Conservation (phyloP, 2,888 invertebrate genomes). For the Petrophora chlorosata region DNA sequence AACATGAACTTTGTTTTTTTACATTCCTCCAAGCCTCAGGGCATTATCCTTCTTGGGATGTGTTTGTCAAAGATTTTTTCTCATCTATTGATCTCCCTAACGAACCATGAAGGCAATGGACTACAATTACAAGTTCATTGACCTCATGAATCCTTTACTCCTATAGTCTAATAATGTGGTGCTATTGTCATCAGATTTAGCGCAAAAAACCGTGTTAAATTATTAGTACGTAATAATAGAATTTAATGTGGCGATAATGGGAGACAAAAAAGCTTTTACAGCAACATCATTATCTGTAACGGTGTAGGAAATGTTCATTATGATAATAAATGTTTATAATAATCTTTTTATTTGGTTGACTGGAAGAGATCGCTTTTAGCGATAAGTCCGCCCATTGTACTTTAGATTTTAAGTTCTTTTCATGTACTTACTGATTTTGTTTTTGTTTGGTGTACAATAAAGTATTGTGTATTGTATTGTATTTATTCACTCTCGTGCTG, state of each 20-base stretch:
- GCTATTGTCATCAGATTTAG: conserved; percentile 16
- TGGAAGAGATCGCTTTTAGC: no score
- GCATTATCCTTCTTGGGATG: conserved; percentile 17
- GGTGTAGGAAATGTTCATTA: conserved; percentile 16
- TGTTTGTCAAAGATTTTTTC: conserved; percentile 23
- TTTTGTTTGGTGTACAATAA: no score
- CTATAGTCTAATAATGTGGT: conserved; percentile 4
- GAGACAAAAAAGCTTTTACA: conserved; percentile 4
- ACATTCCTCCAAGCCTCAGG: conserved; percentile 1
- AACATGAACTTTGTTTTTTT: conserved; percentile 2
- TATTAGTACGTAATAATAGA: conserved; percentile 18
- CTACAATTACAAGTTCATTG: conserved; percentile 35
- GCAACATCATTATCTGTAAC: conserved; percentile 2
- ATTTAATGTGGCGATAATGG: conserved; percentile 10
- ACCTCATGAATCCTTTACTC: conserved; percentile 31
- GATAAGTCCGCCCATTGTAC: no score
- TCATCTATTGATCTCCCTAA: conserved; percentile 42
- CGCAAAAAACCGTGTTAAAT: conserved; percentile 18
- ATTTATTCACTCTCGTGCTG: conserved; percentile 11
- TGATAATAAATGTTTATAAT: no score
- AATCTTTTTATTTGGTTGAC: no score
- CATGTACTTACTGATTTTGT: no score
- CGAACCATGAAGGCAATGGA: conserved; percentile 32
- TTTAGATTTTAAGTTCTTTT: no score
- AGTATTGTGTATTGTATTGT: no score